These are phyloP conservation scores for Pteropus alecto DNA, from an alignment of 2,113 vertebrate genomes.

Conservation along the genomic window DNA sequence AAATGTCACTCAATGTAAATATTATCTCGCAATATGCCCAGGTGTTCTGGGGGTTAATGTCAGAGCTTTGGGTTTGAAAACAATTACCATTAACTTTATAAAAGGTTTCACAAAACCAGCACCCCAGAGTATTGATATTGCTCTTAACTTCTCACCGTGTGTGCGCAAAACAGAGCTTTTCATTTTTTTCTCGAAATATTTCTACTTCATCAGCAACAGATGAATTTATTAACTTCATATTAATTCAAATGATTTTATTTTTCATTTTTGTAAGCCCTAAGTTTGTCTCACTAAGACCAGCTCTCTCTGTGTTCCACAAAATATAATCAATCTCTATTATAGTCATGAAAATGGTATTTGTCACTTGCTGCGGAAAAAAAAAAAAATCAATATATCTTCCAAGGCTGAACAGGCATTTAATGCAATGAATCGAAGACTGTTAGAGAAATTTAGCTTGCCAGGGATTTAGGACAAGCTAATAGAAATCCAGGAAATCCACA, in stretches of 20 bases:
- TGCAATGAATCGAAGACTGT: slow-evolving; percentile 82
- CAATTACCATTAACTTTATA: slow-evolving; percentile 40
- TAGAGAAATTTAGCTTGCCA: slow-evolving; percentile 85
- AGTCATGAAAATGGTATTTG: slow-evolving; percentile 87
- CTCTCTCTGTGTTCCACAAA: slow-evolving; percentile 79
- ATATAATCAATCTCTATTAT: slow-evolving; percentile 89
- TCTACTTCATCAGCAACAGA: slow-evolving; percentile 73
- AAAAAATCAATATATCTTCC: slow-evolving; percentile 86
- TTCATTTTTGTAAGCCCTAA: slow-evolving; percentile 75
- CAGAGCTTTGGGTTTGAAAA: slow-evolving; percentile 36
- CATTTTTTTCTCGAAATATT: slow-evolving; percentile 49
- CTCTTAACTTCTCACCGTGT: slow-evolving; percentile 48
- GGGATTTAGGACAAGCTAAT: slow-evolving; percentile 83
- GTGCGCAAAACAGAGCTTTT: slow-evolving; percentile 50
- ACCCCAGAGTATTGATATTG: slow-evolving; percentile 49
- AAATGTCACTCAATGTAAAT: not conserved
- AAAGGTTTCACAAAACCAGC: slow-evolving; percentile 59
- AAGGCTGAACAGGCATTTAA: slow-evolving; percentile 85
- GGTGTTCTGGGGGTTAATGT: not conserved
- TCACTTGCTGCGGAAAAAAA: slow-evolving; percentile 80
- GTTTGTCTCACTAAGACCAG: slow-evolving; percentile 76
- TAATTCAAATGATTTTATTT: slow-evolving; percentile 81
- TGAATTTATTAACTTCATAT: slow-evolving; percentile 82
- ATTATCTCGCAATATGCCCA: not conserved
- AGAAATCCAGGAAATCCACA: slow-evolving; percentile 83